Evolutionary conservation across 2,797 vertebrate genomes (phyloP), one percentile per base, ranked within the genome.

Genomic region (Stomatorhinus walkeri): DNA sequence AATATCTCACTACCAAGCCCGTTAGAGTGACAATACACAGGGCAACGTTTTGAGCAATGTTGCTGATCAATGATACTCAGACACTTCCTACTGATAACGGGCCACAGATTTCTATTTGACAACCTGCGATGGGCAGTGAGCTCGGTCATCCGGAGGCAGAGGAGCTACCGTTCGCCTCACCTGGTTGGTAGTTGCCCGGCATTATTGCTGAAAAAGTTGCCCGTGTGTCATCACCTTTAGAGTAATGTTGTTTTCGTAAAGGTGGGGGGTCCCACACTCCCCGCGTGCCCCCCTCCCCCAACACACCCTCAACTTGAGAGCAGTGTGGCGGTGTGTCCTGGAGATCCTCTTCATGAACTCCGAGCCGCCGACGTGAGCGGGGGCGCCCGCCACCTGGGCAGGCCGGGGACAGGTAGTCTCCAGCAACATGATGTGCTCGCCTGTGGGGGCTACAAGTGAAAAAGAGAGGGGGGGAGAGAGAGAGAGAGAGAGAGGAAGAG

Each of bases 301-400:
- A 16, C 14, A 72, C 95, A 99, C 98, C 97, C 98, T 99, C 91
- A 99, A 99, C 92, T 97, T 97, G 90, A 98, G 95, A 36, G 95
- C 98, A 88, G 98, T 79, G 98, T 92, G 97, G 0, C 97, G 95
- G 90, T 99, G 98, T 52, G 98, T 97, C 93, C 99, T 99, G 56
- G 98, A 99, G 48, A 99, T 94, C 46, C 99, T 99, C 93, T 98
- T 97, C 97, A 99, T 99, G 92, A 99, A 98, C 93, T 99, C 98
- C 68, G 97, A 97, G 7, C 98, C 98, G 12, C 96, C 98, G 54
- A 99, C 98, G 10, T 98, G 97, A 4, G 97, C 98, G 0, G 97
- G 94, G 92, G 96, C 97, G 2, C 92, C 94, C 4, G 97, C 96
- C 61, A 97, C 96, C 1, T 97, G 97, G 0, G 97, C 97, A 0